phyloP scores from a whole-genome alignment of 2,888 invertebrate species.

The Dryobota labecula region DNA sequence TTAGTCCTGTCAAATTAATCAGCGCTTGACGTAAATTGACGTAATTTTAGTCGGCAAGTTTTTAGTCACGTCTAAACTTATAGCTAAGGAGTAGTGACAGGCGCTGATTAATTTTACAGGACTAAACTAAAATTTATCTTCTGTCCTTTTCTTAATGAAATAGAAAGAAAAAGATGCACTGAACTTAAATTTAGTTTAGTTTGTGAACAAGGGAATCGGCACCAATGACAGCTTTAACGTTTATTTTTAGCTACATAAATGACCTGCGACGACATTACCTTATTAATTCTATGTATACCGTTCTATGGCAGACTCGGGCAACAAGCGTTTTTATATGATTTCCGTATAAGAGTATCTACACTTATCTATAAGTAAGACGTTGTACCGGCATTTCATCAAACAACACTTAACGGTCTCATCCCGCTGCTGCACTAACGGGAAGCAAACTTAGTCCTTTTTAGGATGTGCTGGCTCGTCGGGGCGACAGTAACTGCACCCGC shows the following conservation, averaged over 20 bases:
- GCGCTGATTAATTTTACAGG: too few relatives aligned
- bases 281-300: slow-evolving; percentile 30
- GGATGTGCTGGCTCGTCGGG: slow-evolving; percentile 75
- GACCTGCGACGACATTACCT: slow-evolving; percentile 21
- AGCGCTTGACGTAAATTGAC: too few relatives aligned
- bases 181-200: too few relatives aligned
- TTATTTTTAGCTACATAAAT: slow-evolving; percentile 42
- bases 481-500: slow-evolving; percentile 72
- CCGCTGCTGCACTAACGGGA: slow-evolving; percentile 82
- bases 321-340: slow-evolving; percentile 38
- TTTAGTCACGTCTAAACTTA: too few relatives aligned
- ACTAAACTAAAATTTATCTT: too few relatives aligned
- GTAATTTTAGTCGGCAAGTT: too few relatives aligned
- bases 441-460: slow-evolving; percentile 84
- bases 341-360: slow-evolving; percentile 48
- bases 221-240: slow-evolving; percentile 11
- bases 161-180: too few relatives aligned
- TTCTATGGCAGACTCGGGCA: slow-evolving; percentile 1
- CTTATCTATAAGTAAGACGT: slow-evolving; percentile 40
- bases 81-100: too few relatives aligned
- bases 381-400: slow-evolving; percentile 69
- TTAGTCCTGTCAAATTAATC: too few relatives aligned
- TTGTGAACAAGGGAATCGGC: too few relatives aligned
- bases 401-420: slow-evolving; percentile 78
- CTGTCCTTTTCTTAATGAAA: too few relatives aligned